Evolutionary conservation across 2,888 invertebrate genomes (phyloP), one percentile per base, ranked within the genome.

Genomic region (Hypena proboscidalis): DNA sequence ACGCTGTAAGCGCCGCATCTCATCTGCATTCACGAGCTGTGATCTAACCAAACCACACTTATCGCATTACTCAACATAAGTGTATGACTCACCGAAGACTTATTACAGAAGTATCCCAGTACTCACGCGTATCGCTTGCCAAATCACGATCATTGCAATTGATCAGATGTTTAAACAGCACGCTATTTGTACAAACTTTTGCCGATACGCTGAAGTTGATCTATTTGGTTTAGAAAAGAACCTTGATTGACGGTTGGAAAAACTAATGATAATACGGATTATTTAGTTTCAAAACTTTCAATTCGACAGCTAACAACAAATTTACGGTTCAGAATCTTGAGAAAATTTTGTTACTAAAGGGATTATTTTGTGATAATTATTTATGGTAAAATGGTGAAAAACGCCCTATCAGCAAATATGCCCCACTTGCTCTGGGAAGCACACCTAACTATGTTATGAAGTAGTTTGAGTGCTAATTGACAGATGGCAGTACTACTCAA

Each of bases 141-240:
- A 76, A 75, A 74, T 69, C 71, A 66, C 66, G 64, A 64, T 53
- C 45, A 37, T 42, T 40, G 61, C 63, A 74, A 74, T 70, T 59
- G 61, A 66, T 66, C 56, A 67, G 59, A 58, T 59, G 59, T 59
- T 61, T 57, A 50, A 33, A 46, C 47, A 55, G 63, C 30, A 14
- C 26, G 38, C 35, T 51, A 35, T 43, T 44, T 51, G 39, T 47
- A 58, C 43, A 50, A 61, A 61, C 50, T 48, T 57, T 46, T 22
- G 46, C 29, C 6, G 29, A 38, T 33, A 29, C 39, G 25, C 4
- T 36, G 27, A 40, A 25, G 29, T 13, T 21, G 25, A 51, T 35
- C 1, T 25, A 32, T 43, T 38, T 25, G n/a, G 3, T n/a, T 11
- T 4, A 11, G 21, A 15, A 6, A 34, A 11, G 37, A 32, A 42